Conservation (phyloP, 1,140 invertebrate species). For the Colletes gigas region DNA sequence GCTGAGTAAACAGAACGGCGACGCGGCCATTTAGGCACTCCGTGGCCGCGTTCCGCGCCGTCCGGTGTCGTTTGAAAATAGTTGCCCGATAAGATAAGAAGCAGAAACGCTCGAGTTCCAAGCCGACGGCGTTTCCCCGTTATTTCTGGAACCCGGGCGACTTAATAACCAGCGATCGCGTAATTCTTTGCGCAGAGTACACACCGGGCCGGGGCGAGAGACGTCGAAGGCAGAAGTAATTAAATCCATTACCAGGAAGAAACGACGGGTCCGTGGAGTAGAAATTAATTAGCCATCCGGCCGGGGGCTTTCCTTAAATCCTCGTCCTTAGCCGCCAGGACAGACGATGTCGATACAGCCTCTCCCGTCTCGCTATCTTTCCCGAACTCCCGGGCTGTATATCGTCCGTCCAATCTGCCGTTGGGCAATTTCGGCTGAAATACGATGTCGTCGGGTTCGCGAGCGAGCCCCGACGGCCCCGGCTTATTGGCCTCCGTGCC, state of each 20-base stretch:
- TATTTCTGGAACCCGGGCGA: background rate
- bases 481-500: slow-evolving; percentile 69
- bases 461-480: slow-evolving; percentile 67
- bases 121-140: background rate
- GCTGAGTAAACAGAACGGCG: background rate
- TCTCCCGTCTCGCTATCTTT: slow-evolving; percentile 62
- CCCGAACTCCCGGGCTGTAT: slow-evolving; percentile 76
- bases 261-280: slow-evolving; percentile 11
- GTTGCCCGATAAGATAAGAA: slow-evolving; percentile 36
- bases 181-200: background rate
- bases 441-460: slow-evolving; percentile 80
- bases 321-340: slow-evolving; percentile 18
- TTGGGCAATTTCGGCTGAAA: slow-evolving; percentile 80
- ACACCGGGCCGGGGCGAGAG: background rate
- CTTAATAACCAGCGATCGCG: background rate
- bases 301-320: slow-evolving; percentile 53
- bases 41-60: background rate
- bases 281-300: slow-evolving; percentile 56
- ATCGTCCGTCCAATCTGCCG: slow-evolving; percentile 81
- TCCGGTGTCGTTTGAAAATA: background rate
- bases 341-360: slow-evolving; percentile 56
- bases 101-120: no score
- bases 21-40: background rate
- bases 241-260: slow-evolving; percentile 29
- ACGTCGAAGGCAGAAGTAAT: slow-evolving; percentile 15